Base-by-base conservation (phyloP, 2,888 invertebrate species). In the Brassicogethes aeneus region DNA sequence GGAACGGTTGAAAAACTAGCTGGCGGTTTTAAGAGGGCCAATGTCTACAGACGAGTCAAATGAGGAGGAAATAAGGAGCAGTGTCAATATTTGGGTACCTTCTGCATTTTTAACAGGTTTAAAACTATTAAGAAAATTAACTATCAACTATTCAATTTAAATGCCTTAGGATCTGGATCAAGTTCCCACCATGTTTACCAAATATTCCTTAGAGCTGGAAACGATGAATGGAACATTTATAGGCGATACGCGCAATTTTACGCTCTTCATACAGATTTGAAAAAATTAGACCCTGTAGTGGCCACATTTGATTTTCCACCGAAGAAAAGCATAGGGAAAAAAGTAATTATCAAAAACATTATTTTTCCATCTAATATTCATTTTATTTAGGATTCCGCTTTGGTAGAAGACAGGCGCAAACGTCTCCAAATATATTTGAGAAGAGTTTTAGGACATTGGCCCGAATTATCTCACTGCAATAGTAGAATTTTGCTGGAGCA, bases 211-310 rank as follows among this genome's bases (percentile, higher is more conserved):
- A 78, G 89, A 53, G 82, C 91, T 38, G 80, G 85, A 34, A 81
- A 84, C 56, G 91, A 90, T 50, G 94, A 95, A 64, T 95, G 95
- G 95, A 92, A 90, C 59, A 82, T 95, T n/a, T 92, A 92, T 64
- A 79, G 93, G 52, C 78, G 96, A 58, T 96, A 95, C 62, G 85
- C 91, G 3, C 93, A 95, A 65, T 95, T 96, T 67, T 77, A 90
- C 62, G 80, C 85, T 47, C 71, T 95, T 16, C 91, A 95, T 64
- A 78, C 79, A 45, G 82, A 85, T 53, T 70, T 94, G 32, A 88
- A 85, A 62, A 91, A 90, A 61, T 79, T 85, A 60, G 87, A 90
- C 61, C 77, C 84, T 1, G 73, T 82, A 43, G 80, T 93, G 38
- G 77, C 81, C 14, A 78, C 80, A 2, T 88, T 91, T 61, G 87